Percentiles rank a stretch among this genome's conserved stretches.
Evolutionary conservation across 1,140 invertebrate species (phyloP).

Genomic region (Tetramorium simillimum): DNA sequence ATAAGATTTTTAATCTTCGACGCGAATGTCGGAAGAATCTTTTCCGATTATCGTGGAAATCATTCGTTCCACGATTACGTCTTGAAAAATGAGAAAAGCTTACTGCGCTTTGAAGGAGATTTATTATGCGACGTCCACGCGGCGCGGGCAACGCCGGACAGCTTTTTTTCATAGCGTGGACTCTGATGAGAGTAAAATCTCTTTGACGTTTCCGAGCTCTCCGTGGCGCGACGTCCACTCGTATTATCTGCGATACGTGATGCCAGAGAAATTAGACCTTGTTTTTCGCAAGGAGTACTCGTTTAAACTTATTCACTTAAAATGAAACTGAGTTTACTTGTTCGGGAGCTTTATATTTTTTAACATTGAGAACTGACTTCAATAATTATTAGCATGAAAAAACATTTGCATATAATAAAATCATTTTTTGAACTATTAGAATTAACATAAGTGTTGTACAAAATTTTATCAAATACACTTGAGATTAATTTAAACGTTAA

Average conservation of each 20-base stretch:
- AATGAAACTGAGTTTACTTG: neutral
- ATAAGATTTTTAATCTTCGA: slow-evolving; percentile 6
- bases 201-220: slow-evolving; percentile 45
- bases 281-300: slow-evolving; percentile 28
- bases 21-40: neutral
- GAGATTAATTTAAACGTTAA: neutral
- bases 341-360: neutral
- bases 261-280: slow-evolving; percentile 11
- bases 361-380: neutral
- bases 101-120: slow-evolving; percentile 25
- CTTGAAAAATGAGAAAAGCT: slow-evolving; percentile 22
- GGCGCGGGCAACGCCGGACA: neutral
- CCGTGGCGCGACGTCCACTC: slow-evolving; percentile 5
- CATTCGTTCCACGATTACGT: slow-evolving; percentile 20
- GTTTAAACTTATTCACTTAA: slow-evolving; percentile 30
- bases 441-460: neutral
- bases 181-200: slow-evolving; percentile 50
- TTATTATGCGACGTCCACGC: slow-evolving; percentile 39
- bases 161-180: slow-evolving; percentile 25
- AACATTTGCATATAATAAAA: neutral
- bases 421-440: neutral
- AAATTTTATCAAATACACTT: neutral
- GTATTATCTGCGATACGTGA: slow-evolving; percentile 25
- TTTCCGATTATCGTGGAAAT: slow-evolving; percentile 14
- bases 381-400: neutral